Conservation (phyloP, 1,140 invertebrate genomes). For the Hirudo medicinalis region DNA sequence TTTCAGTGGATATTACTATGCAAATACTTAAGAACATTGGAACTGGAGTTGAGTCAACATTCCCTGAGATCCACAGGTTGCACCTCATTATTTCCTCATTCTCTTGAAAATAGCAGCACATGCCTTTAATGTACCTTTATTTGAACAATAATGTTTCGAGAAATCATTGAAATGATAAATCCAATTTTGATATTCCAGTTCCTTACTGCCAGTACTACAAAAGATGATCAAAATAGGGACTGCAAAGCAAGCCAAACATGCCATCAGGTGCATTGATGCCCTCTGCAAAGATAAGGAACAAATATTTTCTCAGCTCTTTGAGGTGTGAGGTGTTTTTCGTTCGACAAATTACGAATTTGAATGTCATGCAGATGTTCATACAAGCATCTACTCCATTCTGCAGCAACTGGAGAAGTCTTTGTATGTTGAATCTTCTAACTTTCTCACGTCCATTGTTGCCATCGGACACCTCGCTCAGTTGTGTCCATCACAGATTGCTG, state of each 20-base stretch:
- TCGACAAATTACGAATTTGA: not conserved
- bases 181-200: conserved; percentile 26
- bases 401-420: conserved; percentile 47
- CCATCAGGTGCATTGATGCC: conserved; percentile 72
- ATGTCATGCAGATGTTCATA: not conserved
- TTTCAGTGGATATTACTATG: conserved; percentile 51
- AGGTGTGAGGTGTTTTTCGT: conserved; percentile 40
- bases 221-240: conserved; percentile 72
- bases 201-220: conserved; percentile 67
- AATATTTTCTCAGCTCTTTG: conserved; percentile 73
- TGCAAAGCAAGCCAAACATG: conserved; percentile 88
- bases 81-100: not conserved
- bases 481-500: conserved; percentile 72
- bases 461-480: conserved; percentile 78
- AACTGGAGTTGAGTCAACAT: conserved; percentile 31
- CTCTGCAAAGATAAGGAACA: conserved; percentile 62
- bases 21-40: conserved; percentile 43
- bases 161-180: too few relatives aligned
- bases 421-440: conserved; percentile 64
- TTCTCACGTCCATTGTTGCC: conserved; percentile 79
- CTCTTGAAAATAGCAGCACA: too few relatives aligned
- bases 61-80: conserved; percentile 36
- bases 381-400: not conserved
- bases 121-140: too few relatives aligned
- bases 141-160: too few relatives aligned